These are phyloP conservation scores for Spheniscus mendiculus DNA, from an alignment of 2,113 vertebrate genomes.

Conservation along the genomic window DNA sequence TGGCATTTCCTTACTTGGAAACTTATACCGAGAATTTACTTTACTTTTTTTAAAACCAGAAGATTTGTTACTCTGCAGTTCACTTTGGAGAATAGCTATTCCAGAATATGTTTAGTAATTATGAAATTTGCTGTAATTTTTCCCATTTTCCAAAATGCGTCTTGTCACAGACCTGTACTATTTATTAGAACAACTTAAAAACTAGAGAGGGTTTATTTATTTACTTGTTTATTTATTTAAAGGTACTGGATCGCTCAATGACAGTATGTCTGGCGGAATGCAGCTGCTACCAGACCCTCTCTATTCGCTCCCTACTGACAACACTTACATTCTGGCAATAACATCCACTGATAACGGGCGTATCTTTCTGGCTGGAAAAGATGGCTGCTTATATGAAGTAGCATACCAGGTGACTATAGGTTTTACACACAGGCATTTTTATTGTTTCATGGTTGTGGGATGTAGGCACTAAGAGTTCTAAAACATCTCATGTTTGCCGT, in stretches of 20 bases:
- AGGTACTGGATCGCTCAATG: constrained; percentile 82
- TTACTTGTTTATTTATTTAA: neutral
- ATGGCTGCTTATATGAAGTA: constrained; percentile 97
- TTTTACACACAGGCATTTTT: neutral
- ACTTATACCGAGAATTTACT: neutral
- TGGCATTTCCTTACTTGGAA: neutral
- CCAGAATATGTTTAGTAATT: neutral
- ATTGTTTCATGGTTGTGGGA: neutral
- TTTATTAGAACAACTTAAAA: neutral
- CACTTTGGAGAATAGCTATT: neutral
- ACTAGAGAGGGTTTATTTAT: neutral
- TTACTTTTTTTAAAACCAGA: neutral
- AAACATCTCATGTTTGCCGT: neutral
- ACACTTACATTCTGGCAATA: constrained; percentile 92
- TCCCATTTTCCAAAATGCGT: neutral
- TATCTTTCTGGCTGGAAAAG: constrained; percentile 95
- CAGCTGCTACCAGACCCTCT: constrained; percentile 94
- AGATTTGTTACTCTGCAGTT: neutral
- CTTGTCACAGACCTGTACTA: neutral
- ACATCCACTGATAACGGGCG: constrained; percentile 90
- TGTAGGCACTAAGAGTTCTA: neutral
- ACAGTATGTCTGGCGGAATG: constrained; percentile 94
- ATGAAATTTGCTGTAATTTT: neutral
- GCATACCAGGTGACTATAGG: constrained; percentile 83
- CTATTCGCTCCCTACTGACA: constrained; percentile 96